Evolutionary conservation across 92 coral and sea anemone genomes (phyloP), one percentile per base, ranked within the genome.

Genomic region (Virgularia gustaviana): DNA sequence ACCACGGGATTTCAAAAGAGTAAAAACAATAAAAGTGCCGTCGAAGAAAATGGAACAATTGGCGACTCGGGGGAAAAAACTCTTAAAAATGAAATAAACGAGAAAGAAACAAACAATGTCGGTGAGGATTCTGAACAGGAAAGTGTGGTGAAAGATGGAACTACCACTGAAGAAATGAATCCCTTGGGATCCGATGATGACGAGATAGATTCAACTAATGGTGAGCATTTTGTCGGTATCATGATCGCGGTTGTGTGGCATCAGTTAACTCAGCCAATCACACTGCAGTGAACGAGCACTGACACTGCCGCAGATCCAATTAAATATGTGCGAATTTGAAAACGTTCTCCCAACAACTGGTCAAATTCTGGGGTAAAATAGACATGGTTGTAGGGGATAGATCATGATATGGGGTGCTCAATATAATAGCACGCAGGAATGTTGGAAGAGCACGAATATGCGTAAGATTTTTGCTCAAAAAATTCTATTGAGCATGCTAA

Each of bases 121-220:
- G 53, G 38, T 44, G 61, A 20, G 13, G 77, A 53, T 28, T 42
- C 68, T 29, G 70, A 44, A 20, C 3, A 19, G 3, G 6, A 18
- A 44, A 68, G 9, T 33, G 45, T 23, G 51, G 49, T 57, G 68
- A 20, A n/a, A 20, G 70, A 81, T 38, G 36, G 65, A 55, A 32
- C 75, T 7, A 49, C 61, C 32, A 51, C 36, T 52, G 71, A 24
- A 59, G 60, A 41, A 75, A 77, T 20, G 63, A 49, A 68, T 49
- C 16, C n/a, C 29, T 22, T 49, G 23, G 55, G 36, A 49, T n/a
- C n/a, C 13, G 58, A 15, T 47, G 60, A 27, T n/a, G 45, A 60
- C 25, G 24, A 22, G 43, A 34, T n/a, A n/a, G n/a, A n/a, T n/a
- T n/a, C n/a, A n/a, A n/a, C n/a, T n/a, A n/a, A 60, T 11, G 25